These are phyloP conservation scores for Therioaphis trifolii DNA, from an alignment of 2,888 invertebrate genomes.

Conservation along the genomic window DNA sequence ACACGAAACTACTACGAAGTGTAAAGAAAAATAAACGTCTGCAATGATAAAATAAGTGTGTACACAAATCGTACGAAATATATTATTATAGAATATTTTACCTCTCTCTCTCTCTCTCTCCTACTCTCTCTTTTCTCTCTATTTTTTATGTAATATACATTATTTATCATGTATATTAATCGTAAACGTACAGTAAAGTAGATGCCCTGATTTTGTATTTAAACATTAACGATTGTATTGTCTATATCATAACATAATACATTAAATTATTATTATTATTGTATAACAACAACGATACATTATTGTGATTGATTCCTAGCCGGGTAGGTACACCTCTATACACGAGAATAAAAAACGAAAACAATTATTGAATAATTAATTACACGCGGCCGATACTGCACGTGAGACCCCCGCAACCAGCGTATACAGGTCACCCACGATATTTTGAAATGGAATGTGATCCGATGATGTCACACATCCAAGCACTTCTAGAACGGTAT, in stretches of 20 bases:
- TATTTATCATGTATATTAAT: constrained; percentile 2
- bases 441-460: too few relatives aligned
- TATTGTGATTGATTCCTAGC: constrained; percentile 28
- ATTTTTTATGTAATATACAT: not conserved
- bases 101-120: too few relatives aligned
- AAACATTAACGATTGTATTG: constrained; percentile 49
- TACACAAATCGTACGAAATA: constrained; percentile 18
- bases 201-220: constrained; percentile 31
- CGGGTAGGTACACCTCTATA: too few relatives aligned
- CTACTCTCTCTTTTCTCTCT: not conserved
- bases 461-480: too few relatives aligned
- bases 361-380: too few relatives aligned
- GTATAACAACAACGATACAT: too few relatives aligned
- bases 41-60: constrained; percentile 23
- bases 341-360: too few relatives aligned
- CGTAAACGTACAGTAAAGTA: constrained; percentile 12
- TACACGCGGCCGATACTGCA: too few relatives aligned
- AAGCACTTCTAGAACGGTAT: too few relatives aligned
- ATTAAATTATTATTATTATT: not conserved
- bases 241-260: too few relatives aligned
- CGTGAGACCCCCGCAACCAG: too few relatives aligned
- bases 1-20: constrained; percentile 41
- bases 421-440: too few relatives aligned
- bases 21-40: constrained; percentile 49
- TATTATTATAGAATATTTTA: constrained; percentile 28